Base-by-base conservation (phyloP, 2,113 vertebrate species). In the Semnopithecus entellus region DNA sequence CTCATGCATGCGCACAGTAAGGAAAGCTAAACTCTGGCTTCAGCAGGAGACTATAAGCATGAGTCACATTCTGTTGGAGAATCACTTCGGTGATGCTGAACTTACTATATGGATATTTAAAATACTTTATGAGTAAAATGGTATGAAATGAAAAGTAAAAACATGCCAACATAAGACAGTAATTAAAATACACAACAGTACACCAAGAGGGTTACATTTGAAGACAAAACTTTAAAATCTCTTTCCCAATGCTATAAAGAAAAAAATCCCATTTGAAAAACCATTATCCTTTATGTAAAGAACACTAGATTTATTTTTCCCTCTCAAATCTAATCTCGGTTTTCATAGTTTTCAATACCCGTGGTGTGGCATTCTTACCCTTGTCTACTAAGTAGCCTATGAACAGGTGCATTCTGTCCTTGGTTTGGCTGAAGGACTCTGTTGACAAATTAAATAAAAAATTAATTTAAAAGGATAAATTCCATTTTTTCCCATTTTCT, bases 351-450 rank as follows among this genome's bases (percentile, higher is more conserved):
- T n/a, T 83, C 88, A 95, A 81, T 40, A 57, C 79, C 38, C 57
- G 27, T 8, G 8, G 8, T 8, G 8, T 43, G 64, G 50, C 57
- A 66, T 18, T 86, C 99, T 99, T 98, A 99, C 99, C 99, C 99
- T 98, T 99, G 99, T 96, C 99, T 99, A 98, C 98, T 99, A 66
- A 99, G 98, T 48, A 99, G 99, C 86, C 99, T 99, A 8, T 99
- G 97, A 91, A 98, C 91, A 0, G 99, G 98, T 30, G 99, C 98
- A 95, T 99, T 99, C 98, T 99, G 99, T 96, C 99, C 99, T 98
- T 99, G 99, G 90, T 98, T 99, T 98, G 99, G 98, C 94, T 99
- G 99, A 97, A 99, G 98, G 88, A 99, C 97, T 93, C 99, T 99
- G 98, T 91, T 88, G 97, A 98, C 38, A 97, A 95, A 98, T 73